These are phyloP conservation scores for Peribatodes rhomboidaria DNA, from an alignment of 2,888 invertebrate genomes.

Conservation along the genomic window DNA sequence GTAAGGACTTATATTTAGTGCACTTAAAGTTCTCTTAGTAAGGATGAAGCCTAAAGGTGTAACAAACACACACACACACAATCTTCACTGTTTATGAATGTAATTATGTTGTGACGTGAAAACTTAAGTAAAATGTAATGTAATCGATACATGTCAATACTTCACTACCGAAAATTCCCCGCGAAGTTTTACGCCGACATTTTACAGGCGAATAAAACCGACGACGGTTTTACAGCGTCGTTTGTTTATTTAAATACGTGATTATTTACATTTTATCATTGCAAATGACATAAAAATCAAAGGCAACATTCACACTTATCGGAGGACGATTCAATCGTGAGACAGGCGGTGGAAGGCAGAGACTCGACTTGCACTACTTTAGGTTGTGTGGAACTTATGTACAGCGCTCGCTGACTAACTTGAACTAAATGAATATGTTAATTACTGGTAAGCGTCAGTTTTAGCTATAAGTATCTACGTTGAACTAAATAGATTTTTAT, in stretches of 20 bases:
- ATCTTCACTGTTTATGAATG: too few relatives aligned
- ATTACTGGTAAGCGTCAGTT: too few relatives aligned
- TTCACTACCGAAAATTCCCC: conserved; percentile 13
- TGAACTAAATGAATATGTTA: too few relatives aligned
- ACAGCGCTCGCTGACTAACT: too few relatives aligned
- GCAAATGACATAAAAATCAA: conserved; percentile 59
- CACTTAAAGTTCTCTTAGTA: too few relatives aligned
- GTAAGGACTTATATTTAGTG: too few relatives aligned
- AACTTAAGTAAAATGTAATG: background rate
- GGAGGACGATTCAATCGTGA: conserved; percentile 59
- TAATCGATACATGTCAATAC: conserved; percentile 14
- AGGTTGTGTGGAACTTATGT: background rate
- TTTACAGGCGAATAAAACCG: conserved; percentile 43
- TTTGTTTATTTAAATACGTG: conserved; percentile 63
- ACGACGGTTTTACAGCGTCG: conserved; percentile 58
- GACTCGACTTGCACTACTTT: conserved; percentile 5
- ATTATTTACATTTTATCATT: conserved; percentile 65
- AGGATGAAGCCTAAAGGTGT: too few relatives aligned
- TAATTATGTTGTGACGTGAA: too few relatives aligned
- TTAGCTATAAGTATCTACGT: too few relatives aligned
- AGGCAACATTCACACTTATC: conserved; percentile 54
- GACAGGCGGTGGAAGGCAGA: conserved; percentile 28
- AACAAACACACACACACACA: too few relatives aligned
- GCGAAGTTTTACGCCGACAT: conserved; percentile 25
- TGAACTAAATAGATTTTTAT: too few relatives aligned